Evolutionary conservation across 2,113 vertebrate species (phyloP), one percentile per base, ranked within the genome.

Genomic region (Podocnemis expansa): DNA sequence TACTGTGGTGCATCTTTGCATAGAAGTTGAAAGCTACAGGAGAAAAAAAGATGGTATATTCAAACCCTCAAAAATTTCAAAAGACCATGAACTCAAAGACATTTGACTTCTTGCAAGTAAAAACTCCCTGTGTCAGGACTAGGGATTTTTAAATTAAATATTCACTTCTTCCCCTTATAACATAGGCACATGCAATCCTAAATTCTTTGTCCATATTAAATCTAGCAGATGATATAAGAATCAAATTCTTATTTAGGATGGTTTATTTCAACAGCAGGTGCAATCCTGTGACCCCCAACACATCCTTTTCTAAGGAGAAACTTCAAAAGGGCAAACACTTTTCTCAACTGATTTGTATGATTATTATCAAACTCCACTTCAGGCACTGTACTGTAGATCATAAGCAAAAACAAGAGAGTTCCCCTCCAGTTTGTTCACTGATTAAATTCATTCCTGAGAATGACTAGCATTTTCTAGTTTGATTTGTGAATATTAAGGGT

Each of bases 361-460:
- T 21, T 43, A 29, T n/a, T 55, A 34, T 83, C 78, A 89, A 89
- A 82, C 31, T 21, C 47, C 76, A 38, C 4, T 27, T 25, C 47
- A 41, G 31, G 47, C 21, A 80, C 78, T 78, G 55, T 25, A 22
- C 19, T 38, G 60, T 12, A 91, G 67, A 93, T 67, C 10, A 3
- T 56, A 85, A 93, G 34, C 17, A 12, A 80, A 80, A 58, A 79
- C 47, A 76, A 87, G 31, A 45, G 80, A 17, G 12, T 19, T 25
- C 10, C 29, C 76, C 29, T 67, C 16, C 34, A 10, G 0, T 84
- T 89, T 43, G 63, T 24, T 88, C 22, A 58, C n/a, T 91, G 89
- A 86, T 93, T 94, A 95, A 93, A 94, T 91, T 82, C 63, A 63
- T 80, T 87, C 58, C 56, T 60, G 43, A 80, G 83, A 89, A 92